Evolutionary conservation across 2,797 vertebrate genomes (phyloP), one percentile per base, ranked within the genome.

Genomic region (Pseudochaenichthys georgianus): DNA sequence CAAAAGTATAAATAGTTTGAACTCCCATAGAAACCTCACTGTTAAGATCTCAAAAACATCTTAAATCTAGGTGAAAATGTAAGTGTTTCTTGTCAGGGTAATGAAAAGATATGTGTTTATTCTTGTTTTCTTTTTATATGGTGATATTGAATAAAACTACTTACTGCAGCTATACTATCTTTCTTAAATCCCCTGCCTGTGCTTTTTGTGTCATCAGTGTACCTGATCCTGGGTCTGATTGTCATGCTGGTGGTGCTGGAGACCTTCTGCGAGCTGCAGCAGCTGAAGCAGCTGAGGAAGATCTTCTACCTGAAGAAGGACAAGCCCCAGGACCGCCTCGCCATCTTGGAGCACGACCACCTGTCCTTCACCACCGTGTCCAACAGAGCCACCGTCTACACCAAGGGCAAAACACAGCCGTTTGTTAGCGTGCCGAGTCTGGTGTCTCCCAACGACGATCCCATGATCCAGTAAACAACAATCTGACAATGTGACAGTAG

Each of bases 261-360:
- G 89, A 99, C 98, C 64, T 98, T 99, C 95, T 99, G 98, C 52
- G 98, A 99, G 91, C 96, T 99, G 73, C 97, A 97, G 63, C 97
- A 99, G 77, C 94, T 99, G 83, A 99, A 98, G 88, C 96, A 97
- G 68, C 96, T 99, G 83, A 95, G 97, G 66, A 98, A 97, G 89
- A 96, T 99, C 91, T 99, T 99, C 92, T 98, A 99, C 42, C 93
- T 98, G 93, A 98, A 98, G 95, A 99, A 97, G 88, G 96, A 97
- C 83, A 98, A 96, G 88, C 94, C 95, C 2, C 96, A 96, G 51
- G 98, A 99, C 86, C 96, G 94, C 67, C 85, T 97, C 17, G 91
- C 94, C 87, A 98, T 99, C 83, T 78, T 98, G 84, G 97, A 99
- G 73, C 97, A 98, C 0, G 98, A 99, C 88, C 97, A 99, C 74